Percentiles rank a stretch among this genome's conserved stretches.
These are phyloP conservation scores for Proterorhinus semilunaris DNA, from an alignment of 2,113 vertebrate species.

Conservation along the genomic window DNA sequence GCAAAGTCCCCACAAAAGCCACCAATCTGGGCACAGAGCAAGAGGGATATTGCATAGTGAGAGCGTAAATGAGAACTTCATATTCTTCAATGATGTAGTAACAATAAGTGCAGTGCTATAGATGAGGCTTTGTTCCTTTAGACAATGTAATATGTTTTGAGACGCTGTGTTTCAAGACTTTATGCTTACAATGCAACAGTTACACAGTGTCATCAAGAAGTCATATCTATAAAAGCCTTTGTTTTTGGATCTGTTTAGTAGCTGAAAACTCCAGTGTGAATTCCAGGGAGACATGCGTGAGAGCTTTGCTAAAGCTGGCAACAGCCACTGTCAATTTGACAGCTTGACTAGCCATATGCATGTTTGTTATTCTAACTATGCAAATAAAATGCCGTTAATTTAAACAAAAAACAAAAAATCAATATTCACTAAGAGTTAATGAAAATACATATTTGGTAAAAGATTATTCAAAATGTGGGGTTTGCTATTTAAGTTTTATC, in stretches of 20 bases:
- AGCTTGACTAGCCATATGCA: not conserved
- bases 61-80: not conserved
- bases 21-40: not conserved
- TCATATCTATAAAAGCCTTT: too few relatives aligned
- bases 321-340: not conserved
- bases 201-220: too few relatives aligned
- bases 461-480: too few relatives aligned
- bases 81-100: not conserved
- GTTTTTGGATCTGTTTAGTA: too few relatives aligned
- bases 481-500: too few relatives aligned
- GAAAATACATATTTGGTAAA: too few relatives aligned
- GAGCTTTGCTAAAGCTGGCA: not conserved
- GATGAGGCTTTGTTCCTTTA: too few relatives aligned
- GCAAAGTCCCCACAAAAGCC: conserved; percentile 23
- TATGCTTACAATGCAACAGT: too few relatives aligned
- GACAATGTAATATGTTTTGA: too few relatives aligned
- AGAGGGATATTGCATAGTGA: conserved; percentile 6
- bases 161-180: too few relatives aligned
- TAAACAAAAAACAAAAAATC: not conserved
- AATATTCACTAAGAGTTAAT: not conserved
- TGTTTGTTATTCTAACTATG: not conserved
- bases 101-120: too few relatives aligned
- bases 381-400: not conserved
- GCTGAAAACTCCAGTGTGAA: not conserved
- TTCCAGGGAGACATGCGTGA: not conserved